A percentile compares a stretch with the other conserved stretches of the same genome.
These are phyloP conservation scores for Andrena camellia DNA, from an alignment of 2,888 invertebrate species.

Conservation along the genomic window DNA sequence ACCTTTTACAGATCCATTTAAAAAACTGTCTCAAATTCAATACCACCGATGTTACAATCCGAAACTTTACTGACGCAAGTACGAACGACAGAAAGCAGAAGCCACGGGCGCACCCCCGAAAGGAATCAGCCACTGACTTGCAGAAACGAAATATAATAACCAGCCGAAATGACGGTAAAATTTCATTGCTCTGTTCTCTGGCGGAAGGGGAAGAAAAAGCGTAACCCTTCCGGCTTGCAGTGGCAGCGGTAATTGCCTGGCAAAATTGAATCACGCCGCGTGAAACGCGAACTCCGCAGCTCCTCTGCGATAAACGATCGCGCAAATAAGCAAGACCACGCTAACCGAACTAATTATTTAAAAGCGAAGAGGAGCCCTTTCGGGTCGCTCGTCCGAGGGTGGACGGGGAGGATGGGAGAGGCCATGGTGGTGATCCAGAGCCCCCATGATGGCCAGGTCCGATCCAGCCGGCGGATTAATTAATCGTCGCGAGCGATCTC, in stretches of 20 bases:
- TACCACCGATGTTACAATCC: background rate
- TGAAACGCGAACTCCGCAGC: constrained; percentile 26
- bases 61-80: background rate
- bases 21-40: too few species aligned
- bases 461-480: constrained; percentile 63
- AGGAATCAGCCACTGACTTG: background rate
- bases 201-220: background rate
- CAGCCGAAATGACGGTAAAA: constrained; percentile 6
- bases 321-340: constrained; percentile 53
- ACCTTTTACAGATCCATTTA: too few species aligned
- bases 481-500: constrained; percentile 70
- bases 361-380: constrained; percentile 20
- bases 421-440: constrained; percentile 19
- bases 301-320: constrained; percentile 46
- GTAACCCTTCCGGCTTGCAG: background rate
- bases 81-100: background rate
- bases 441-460: constrained; percentile 59
- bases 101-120: background rate
- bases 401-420: background rate
- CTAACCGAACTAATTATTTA: constrained; percentile 52
- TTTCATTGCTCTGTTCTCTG: background rate
- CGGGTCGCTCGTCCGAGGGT: background rate
- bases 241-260: constrained; percentile 24
- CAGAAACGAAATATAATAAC: background rate
- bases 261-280: constrained; percentile 47